Conservation (phyloP, 2,888 invertebrate species). For the Drosophila mayaguana region DNA sequence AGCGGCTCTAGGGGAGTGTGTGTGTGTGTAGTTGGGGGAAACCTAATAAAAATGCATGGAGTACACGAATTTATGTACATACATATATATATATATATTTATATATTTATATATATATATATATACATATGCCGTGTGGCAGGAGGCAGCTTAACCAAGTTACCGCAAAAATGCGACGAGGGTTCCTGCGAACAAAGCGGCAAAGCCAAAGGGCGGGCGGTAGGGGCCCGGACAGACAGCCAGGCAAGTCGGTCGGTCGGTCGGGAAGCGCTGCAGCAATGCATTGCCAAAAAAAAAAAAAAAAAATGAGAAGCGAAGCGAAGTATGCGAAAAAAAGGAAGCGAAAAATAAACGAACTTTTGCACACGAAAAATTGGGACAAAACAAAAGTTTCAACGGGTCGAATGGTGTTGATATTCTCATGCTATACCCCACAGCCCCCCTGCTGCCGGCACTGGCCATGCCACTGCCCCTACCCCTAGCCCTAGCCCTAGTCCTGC, state of each 20-base stretch:
- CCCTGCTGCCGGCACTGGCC: too few relatives aligned
- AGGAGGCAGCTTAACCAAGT: slow-evolving; percentile 64
- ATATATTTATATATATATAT: slow-evolving; percentile 24
- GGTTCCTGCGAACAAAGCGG: slow-evolving; percentile 31
- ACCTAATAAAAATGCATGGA: slow-evolving; percentile 69
- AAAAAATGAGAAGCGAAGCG: slow-evolving; percentile 9
- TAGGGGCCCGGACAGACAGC: slow-evolving; percentile 24
- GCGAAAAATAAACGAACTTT: slow-evolving; percentile 48
- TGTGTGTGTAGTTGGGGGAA: slow-evolving; percentile 28
- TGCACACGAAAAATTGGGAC: slow-evolving; percentile 73
- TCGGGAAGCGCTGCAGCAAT: slow-evolving; percentile 40
- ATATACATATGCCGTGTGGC: slow-evolving; percentile 31
- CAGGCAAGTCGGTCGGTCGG: slow-evolving; percentile 7
- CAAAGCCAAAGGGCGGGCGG: slow-evolving; percentile 1
- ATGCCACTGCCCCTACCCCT: background rate
- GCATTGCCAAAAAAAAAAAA: slow-evolving; percentile 61
- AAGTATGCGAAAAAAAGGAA: slow-evolving; percentile 23
- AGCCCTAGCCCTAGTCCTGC: background rate
- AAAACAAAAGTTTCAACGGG: slow-evolving; percentile 71
- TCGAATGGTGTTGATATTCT: slow-evolving; percentile 77
- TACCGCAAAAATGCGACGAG: slow-evolving; percentile 71
- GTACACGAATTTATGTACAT: slow-evolving; percentile 58
- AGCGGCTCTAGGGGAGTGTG: slow-evolving; percentile 9
- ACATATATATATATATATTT: slow-evolving; percentile 12
- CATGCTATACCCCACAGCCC: slow-evolving; percentile 38